Percentiles rank a stretch among this genome's conserved stretches.
Evolutionary conservation across 2,888 invertebrate genomes (phyloP).

Genomic region (Apoderus coryli): DNA sequence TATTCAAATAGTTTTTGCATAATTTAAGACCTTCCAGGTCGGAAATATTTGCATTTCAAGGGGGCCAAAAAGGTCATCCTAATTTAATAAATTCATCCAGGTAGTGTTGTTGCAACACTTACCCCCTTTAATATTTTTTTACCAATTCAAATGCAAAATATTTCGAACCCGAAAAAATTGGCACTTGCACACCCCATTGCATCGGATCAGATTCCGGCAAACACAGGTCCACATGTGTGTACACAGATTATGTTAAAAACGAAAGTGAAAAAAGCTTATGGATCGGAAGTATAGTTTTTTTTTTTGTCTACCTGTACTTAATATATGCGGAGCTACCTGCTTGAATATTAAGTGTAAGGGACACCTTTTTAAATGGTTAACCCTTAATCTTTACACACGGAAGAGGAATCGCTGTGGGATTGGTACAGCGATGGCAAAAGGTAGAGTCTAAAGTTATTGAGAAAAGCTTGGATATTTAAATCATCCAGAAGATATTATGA

Average conservation of each 20-base stretch:
- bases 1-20: slow-evolving; percentile 33
- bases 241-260: no score
- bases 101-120: slow-evolving; percentile 19
- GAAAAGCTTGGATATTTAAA: no score
- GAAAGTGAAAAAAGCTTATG: slow-evolving; percentile 19
- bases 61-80: slow-evolving; percentile 28
- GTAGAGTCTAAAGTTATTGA: no score
- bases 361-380: slow-evolving; percentile 32
- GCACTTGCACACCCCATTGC: slow-evolving; percentile 18
- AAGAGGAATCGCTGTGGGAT: no score
- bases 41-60: slow-evolving; percentile 31
- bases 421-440: no score
- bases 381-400: slow-evolving; percentile 22
- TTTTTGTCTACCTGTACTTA: slow-evolving; percentile 35
- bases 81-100: slow-evolving; percentile 29
- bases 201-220: slow-evolving; percentile 11
- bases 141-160: slow-evolving; percentile 18
- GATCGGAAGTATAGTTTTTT: slow-evolving; percentile 26
- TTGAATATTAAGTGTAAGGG: slow-evolving; percentile 36
- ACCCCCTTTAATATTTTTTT: slow-evolving; percentile 15
- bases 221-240: no score
- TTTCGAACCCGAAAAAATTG: slow-evolving; percentile 17
- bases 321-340: slow-evolving; percentile 35
- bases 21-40: slow-evolving; percentile 29
- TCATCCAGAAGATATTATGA: no score